Conservation (phyloP, 2,113 vertebrate genomes). For the Peromyscus leucopus region DNA sequence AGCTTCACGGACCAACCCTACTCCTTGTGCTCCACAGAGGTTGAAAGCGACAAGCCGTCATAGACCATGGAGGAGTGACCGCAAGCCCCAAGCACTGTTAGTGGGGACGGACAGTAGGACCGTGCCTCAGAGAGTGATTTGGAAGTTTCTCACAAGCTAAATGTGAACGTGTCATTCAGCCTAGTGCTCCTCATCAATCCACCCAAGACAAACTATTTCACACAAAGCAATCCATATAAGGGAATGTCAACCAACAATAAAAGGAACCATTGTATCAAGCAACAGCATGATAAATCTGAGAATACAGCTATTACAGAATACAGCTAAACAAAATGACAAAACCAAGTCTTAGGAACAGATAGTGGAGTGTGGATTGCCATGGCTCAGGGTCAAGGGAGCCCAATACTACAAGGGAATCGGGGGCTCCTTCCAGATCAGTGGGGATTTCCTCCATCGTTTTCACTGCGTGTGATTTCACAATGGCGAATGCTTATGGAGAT, state of each 20-base stretch:
- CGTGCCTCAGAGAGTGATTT: fast-evolving
- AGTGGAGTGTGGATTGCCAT: fast-evolving
- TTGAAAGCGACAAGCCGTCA: background rate
- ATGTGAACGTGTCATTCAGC: background rate
- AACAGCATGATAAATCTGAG: background rate
- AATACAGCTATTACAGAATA: background rate
- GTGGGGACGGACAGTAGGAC: background rate
- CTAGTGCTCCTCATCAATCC: background rate
- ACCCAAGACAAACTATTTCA: background rate
- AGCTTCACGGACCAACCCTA: background rate
- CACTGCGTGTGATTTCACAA: too few species aligned
- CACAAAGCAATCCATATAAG: fast-evolving
- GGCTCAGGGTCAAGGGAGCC: fast-evolving
- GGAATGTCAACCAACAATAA: background rate
- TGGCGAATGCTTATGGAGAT: background rate
- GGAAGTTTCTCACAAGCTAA: background rate
- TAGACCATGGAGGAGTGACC: background rate
- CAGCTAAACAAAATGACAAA: too few species aligned
- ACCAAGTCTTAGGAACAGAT: fast-evolving
- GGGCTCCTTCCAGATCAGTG: fast-evolving
- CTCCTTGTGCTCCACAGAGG: background rate
- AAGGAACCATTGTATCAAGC: fast-evolving
- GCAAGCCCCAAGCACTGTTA: background rate
- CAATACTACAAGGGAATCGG: fast-evolving
- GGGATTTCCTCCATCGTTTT: background rate